Conservation (phyloP, 2,888 invertebrate species). For the Drosophila leonis region DNA sequence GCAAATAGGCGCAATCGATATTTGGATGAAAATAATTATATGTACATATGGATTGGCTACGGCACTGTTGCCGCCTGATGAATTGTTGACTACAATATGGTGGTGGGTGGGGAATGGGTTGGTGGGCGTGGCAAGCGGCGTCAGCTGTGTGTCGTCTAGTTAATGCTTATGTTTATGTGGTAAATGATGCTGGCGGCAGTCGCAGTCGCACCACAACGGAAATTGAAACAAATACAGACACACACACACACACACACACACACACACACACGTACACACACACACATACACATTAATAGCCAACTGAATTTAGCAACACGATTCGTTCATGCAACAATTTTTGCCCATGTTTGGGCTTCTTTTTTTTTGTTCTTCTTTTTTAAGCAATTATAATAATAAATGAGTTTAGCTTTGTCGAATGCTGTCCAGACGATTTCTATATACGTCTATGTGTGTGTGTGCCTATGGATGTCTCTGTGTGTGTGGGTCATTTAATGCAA, state of each 20-base stretch:
- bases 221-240: constrained; percentile 41
- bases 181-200: constrained; percentile 59
- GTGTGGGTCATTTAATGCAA: constrained; percentile 60
- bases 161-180: constrained; percentile 62
- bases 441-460: background rate
- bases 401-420: constrained; percentile 53
- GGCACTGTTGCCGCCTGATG: constrained; percentile 52
- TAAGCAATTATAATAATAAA: constrained; percentile 76
- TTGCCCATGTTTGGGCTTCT: constrained; percentile 1
- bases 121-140: background rate
- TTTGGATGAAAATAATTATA: constrained; percentile 57
- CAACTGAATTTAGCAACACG: constrained; percentile 24
- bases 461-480: constrained; percentile 13
- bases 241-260: constrained; percentile 15
- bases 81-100: constrained; percentile 46
- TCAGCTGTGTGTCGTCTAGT: constrained; percentile 35
- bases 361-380: constrained; percentile 23
- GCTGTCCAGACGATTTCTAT: constrained; percentile 21
- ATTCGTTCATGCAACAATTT: constrained; percentile 49
- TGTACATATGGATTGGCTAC: constrained; percentile 57
- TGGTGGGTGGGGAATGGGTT: background rate
- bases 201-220: constrained; percentile 29
- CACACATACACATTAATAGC: constrained; percentile 1
- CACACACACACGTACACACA: constrained; percentile 4
- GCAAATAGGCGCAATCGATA: constrained; percentile 36